Base-by-base conservation (phyloP, 1,140 invertebrate genomes). In the Zelostemma sp. region DNA sequence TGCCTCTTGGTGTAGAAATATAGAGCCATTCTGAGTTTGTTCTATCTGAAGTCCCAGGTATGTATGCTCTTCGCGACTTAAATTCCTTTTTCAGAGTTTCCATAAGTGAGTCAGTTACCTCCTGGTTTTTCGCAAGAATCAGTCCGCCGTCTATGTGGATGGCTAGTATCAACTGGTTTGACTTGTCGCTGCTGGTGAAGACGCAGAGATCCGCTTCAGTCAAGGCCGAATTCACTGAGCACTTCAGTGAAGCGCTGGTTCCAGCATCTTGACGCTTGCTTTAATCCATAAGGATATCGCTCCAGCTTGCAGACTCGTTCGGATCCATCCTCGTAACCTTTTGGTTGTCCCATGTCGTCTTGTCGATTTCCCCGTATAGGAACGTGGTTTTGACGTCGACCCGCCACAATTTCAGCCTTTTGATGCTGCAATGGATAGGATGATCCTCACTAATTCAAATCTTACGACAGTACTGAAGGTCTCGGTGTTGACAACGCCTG, bases 301-400 rank as follows among this genome's bases (percentile, higher is more conserved):
- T 72, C 74, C 6, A 85, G 25, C 28, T 54, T 68, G 12, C 63
- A 79, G 47, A 73, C 68, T 69, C 54, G 63, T 19, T 31, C 14
- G 19, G 18, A 57, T 12, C 47, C 41, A 46, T 72, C 60, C 25
- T 71, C 57, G 49, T 76, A 81, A 5, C 80, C 80, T 66, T 77
- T 58, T 16, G 82, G 82, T 51, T 77, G 73, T 48, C 78, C 17
- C 75, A 80, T 76, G 64, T 68, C 12, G 45, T 62, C 63, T 85
- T 77, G 35, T 73, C 64, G 35, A 83, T 41, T 11, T 72, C 49
- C 50, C 74, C 75, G 72, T 84, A 73, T 31, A 80, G 54, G 59
- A 82, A 85, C 11, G 82, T 78, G 49, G 81, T 78, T 58, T 72
- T 72, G 1, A 81, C 78, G 72, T 86, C 86, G 43, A 83, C 70